These are phyloP conservation scores for Tipula confusa DNA, from an alignment of 2,888 invertebrate species.

Conservation along the genomic window DNA sequence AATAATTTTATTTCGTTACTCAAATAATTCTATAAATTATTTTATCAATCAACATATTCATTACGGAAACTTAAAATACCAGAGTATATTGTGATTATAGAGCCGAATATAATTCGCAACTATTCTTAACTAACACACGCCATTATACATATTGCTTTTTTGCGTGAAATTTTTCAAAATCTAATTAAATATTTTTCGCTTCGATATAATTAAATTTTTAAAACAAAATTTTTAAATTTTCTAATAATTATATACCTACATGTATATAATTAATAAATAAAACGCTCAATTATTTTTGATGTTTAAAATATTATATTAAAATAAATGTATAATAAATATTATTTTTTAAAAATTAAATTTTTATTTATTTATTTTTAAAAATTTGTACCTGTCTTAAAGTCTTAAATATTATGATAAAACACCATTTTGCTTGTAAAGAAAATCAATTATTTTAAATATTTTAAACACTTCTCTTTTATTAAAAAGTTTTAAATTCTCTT, in stretches of 20 bases:
- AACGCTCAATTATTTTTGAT: slow-evolving; percentile 15
- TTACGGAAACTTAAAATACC: neutral
- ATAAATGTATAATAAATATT: slow-evolving; percentile 14
- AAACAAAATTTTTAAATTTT: neutral
- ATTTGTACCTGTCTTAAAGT: slow-evolving; percentile 16
- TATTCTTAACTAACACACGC: neutral
- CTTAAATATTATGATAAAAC: no score
- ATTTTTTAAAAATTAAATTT: neutral
- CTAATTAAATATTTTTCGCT: neutral
- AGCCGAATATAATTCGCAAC: neutral
- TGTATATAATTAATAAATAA: no score
- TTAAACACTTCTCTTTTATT: neutral
- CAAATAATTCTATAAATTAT: neutral
- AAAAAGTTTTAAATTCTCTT: neutral
- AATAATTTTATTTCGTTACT: neutral
- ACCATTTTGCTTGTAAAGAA: neutral
- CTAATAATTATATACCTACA: neutral
- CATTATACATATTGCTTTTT: neutral
- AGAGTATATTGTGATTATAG: neutral
- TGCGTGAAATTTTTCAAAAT: neutral
- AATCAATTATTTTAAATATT: neutral
- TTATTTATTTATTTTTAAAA: neutral
- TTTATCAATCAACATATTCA: neutral
- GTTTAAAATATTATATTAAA: neutral
- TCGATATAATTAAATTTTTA: neutral